Conservation (phyloP, 2,113 vertebrate genomes). For the Meleagris gallopavo region DNA sequence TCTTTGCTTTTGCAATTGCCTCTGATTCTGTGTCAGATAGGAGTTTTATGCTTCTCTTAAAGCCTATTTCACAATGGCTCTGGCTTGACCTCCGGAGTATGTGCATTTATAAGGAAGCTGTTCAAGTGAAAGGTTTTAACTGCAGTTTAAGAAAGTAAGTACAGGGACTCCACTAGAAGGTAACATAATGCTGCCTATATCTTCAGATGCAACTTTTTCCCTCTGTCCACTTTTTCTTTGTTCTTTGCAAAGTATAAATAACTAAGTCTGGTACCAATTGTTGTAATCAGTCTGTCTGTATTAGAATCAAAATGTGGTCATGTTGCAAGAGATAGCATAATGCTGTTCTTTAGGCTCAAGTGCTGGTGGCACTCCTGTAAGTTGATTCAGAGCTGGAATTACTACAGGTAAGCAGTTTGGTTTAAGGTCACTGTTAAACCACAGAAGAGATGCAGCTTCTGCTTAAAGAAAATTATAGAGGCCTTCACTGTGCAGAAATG, state of each 20-base stretch:
- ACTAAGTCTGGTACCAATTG: not conserved
- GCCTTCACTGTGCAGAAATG: not conserved
- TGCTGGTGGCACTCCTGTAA: not conserved
- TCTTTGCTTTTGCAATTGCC: slow-evolving; percentile 46
- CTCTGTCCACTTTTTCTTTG: not conserved
- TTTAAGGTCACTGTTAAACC: not conserved
- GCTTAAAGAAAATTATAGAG: not conserved
- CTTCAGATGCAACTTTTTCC: not conserved
- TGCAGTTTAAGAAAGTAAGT: not conserved
- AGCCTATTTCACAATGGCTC: slow-evolving; percentile 32
- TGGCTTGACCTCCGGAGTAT: slow-evolving; percentile 24
- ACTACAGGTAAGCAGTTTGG: not conserved
- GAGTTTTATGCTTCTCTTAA: slow-evolving; percentile 62
- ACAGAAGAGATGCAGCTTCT: not conserved
- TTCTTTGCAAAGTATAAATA: not conserved
- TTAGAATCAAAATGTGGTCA: not conserved
- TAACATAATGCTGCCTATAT: not conserved
- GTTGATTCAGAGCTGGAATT: not conserved
- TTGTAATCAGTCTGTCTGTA: not conserved
- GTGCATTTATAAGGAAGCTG: slow-evolving; percentile 50
- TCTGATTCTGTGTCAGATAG: not conserved
- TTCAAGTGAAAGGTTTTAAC: slow-evolving; percentile 12
- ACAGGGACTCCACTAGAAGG: not conserved
- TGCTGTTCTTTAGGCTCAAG: not conserved
- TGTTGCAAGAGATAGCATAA: not conserved